phyloP scores from a whole-genome alignment of 1,140 invertebrate genomes.

The Leptinotarsa lineolata region DNA sequence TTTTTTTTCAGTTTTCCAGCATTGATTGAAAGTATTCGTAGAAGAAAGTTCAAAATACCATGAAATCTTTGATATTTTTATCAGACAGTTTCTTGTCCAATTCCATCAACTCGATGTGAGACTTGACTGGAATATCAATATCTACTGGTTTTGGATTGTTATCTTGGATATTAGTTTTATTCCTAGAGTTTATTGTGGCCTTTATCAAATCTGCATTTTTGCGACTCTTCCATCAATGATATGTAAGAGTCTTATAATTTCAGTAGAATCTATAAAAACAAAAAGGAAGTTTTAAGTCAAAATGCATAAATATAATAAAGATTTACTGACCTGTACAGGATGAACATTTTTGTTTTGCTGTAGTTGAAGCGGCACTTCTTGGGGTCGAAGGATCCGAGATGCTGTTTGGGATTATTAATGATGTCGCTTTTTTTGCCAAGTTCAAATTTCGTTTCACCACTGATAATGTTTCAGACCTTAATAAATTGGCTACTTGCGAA shows the following conservation, averaged over 20 bases:
- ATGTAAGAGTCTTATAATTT: not conserved
- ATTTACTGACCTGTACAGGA: not conserved
- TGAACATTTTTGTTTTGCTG: not conserved
- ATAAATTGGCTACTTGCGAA: not conserved
- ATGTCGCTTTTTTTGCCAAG: not conserved
- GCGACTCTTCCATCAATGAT: not conserved
- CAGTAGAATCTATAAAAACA: not conserved
- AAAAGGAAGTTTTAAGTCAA: not conserved
- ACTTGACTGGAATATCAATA: not conserved
- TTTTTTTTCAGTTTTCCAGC: not conserved
- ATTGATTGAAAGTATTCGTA: slow-evolving; percentile 23
- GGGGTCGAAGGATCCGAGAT: not conserved
- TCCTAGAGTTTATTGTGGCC: not conserved
- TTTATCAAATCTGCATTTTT: not conserved
- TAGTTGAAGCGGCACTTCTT: not conserved
- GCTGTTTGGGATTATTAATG: not conserved
- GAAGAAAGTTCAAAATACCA: slow-evolving; percentile 13
- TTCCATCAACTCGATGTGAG: not conserved
- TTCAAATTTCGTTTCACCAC: not conserved
- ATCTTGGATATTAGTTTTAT: not conserved
- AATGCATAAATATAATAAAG: not conserved
- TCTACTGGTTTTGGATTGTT: not conserved
- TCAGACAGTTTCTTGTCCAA: slow-evolving; percentile 3
- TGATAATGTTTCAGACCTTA: not conserved
- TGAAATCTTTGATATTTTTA: slow-evolving; percentile 9